Conservation (phyloP, 1,140 invertebrate species). For the Catajapyx aquilonaris region DNA sequence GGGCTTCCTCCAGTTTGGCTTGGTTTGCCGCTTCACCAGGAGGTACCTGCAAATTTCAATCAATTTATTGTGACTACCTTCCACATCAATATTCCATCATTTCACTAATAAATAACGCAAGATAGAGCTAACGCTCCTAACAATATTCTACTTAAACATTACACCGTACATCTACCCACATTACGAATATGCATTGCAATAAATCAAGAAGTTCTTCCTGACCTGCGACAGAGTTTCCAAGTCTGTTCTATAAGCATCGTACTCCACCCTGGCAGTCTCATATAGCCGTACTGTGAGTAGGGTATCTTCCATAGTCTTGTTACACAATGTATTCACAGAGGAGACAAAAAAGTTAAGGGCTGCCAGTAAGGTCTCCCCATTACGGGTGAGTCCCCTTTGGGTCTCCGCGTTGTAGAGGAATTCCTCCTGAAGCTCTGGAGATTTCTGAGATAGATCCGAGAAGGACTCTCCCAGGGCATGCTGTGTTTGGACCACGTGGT, state of each 20-base stretch:
- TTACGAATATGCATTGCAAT: too few relatives aligned
- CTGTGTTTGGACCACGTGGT: constrained; percentile 70
- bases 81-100: too few relatives aligned
- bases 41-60: constrained; percentile 11
- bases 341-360: constrained; percentile 92
- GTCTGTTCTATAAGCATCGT: constrained; percentile 89
- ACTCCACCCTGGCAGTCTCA: constrained; percentile 85
- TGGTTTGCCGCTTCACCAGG: constrained; percentile 34
- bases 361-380: constrained; percentile 74
- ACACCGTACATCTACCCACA: too few relatives aligned
- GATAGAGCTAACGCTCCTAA: too few relatives aligned
- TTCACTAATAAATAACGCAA: too few relatives aligned
- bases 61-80: too few relatives aligned
- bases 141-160: too few relatives aligned
- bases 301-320: constrained; percentile 94
- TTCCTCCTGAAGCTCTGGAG: constrained; percentile 82
- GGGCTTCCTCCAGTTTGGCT: constrained; percentile 48
- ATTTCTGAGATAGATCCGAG: constrained; percentile 83
- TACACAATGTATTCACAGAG: constrained; percentile 81
- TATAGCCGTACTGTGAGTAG: constrained; percentile 80
- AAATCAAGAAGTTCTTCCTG: not conserved
- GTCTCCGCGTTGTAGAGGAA: constrained; percentile 91
- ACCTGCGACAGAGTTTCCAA: constrained; percentile 32
- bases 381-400: constrained; percentile 77
- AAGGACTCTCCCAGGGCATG: constrained; percentile 73